phyloP scores from a whole-genome alignment of 1,140 invertebrate species.

The Orius insidiosus region DNA sequence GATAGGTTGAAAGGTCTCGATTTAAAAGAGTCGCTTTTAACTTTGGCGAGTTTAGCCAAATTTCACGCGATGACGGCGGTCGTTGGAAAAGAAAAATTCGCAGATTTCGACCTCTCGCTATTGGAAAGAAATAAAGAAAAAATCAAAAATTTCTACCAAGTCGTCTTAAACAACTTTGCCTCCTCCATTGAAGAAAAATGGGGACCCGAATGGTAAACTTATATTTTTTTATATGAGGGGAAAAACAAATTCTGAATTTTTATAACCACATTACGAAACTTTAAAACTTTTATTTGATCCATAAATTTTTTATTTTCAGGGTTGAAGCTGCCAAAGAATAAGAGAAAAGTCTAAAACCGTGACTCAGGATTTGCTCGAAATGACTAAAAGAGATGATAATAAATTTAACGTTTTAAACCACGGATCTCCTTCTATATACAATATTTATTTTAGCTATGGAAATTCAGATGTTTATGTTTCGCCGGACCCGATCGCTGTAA shows the following conservation, averaged over 20 bases:
- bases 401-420: constrained; percentile 2
- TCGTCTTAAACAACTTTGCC: too few relatives aligned
- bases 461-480: not conserved
- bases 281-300: too few relatives aligned
- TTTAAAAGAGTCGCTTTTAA: not conserved
- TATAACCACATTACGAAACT: too few relatives aligned
- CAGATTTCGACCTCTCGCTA: not conserved
- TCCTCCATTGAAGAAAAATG: too few relatives aligned
- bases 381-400: constrained; percentile 2
- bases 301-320: not conserved
- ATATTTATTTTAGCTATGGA: constrained; percentile 3
- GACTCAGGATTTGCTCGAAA: not conserved
- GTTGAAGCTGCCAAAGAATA: not conserved
- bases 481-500: too few relatives aligned
- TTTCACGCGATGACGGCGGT: constrained; percentile 5
- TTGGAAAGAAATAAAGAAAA: constrained; percentile 1
- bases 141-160: not conserved
- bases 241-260: too few relatives aligned
- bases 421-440: not conserved
- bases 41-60: not conserved
- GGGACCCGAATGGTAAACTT: too few relatives aligned
- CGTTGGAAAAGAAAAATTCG: not conserved
- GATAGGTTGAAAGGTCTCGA: not conserved
- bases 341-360: not conserved
- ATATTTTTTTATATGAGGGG: too few relatives aligned